Base-by-base conservation (phyloP, 2,797 vertebrate genomes). In the Callimico goeldii region DNA sequence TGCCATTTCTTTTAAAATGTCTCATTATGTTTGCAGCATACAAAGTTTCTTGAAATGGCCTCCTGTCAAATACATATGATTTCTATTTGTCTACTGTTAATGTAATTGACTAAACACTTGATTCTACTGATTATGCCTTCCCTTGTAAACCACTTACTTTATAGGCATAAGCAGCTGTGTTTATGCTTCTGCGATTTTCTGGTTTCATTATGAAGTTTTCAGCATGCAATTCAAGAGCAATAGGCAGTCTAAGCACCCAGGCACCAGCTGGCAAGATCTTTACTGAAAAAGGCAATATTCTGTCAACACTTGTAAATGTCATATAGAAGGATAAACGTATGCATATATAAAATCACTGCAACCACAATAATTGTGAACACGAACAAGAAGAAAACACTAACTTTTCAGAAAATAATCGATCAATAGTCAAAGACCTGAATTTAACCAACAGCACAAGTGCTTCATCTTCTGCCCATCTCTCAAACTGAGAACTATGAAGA, bases 31-130 rank as follows among this genome's bases (percentile, higher is more conserved):
- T 97, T 97, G 15, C 46, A 77, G 64, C 94, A 95, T 91, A 94
- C 96, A 75, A 33, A 89, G 77, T 91, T 93, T 96, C 97, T 97
- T 88, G 86, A 97, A 98, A 96, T 92, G 97, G 96, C 95, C 61
- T 97, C 94, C 96, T 97, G 95, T 98, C 98, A 98, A 98, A 97
- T 76, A 97, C 67, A 80, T 94, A 98, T 96, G 1, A 30, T 97
- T 98, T 98, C 88, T 97, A 96, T 98, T 98, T 98, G 97, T 98
- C 96, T 97, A 95, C 92, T 97, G 97, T 95, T 98, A 98, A 98
- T 98, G 97, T 97, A 98, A 98, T 98, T 98, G 97, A 98, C 98
- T 98, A 98, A 98, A 98, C 97, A 98, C 95, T 97, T 94, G 92
- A 98, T 98, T 96, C 70, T 91, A 95, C 97, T 98, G 97, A 98